Conservation (phyloP, 2,888 invertebrate species). For the Acrobasis repandana region DNA sequence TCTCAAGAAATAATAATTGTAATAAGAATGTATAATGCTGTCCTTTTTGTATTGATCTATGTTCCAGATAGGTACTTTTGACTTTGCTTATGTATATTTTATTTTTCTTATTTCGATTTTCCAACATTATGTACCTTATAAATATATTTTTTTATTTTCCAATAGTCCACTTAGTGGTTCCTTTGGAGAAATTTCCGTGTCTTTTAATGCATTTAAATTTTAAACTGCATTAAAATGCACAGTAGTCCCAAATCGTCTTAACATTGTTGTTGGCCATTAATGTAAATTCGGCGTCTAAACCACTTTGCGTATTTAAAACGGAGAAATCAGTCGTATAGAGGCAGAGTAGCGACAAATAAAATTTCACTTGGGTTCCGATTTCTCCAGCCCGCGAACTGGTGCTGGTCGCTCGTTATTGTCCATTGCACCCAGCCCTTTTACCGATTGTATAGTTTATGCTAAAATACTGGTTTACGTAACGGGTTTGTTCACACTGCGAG, state of each 20-base stretch:
- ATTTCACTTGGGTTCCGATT: slow-evolving; percentile 25
- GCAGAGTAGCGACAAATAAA: slow-evolving; percentile 24
- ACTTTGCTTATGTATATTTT: too few species aligned
- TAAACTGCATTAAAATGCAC: too few species aligned
- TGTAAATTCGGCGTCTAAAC: slow-evolving; percentile 1
- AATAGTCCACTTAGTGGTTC: too few species aligned
- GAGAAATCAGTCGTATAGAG: slow-evolving; percentile 25
- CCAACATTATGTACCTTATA: too few species aligned
- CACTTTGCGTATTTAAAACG: slow-evolving; percentile 12
- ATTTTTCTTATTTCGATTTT: too few species aligned
- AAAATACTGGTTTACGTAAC: slow-evolving; percentile 8
- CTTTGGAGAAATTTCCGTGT: too few species aligned
- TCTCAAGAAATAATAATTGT: too few species aligned
- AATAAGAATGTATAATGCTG: too few species aligned
- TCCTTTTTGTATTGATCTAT: too few species aligned
- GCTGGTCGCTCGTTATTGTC: slow-evolving; percentile 21
- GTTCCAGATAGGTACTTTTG: too few species aligned
- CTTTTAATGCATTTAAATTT: too few species aligned
- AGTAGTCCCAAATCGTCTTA: neutral
- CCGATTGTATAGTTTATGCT: slow-evolving; percentile 3
- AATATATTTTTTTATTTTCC: too few species aligned
- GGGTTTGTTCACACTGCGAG: slow-evolving; percentile 3
- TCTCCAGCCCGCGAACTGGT: slow-evolving; percentile 18
- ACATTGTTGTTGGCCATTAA: neutral
- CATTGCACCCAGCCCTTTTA: slow-evolving; percentile 22